Evolutionary conservation across 2,888 invertebrate species (phyloP).

Genomic region (Abrostola tripartita): DNA sequence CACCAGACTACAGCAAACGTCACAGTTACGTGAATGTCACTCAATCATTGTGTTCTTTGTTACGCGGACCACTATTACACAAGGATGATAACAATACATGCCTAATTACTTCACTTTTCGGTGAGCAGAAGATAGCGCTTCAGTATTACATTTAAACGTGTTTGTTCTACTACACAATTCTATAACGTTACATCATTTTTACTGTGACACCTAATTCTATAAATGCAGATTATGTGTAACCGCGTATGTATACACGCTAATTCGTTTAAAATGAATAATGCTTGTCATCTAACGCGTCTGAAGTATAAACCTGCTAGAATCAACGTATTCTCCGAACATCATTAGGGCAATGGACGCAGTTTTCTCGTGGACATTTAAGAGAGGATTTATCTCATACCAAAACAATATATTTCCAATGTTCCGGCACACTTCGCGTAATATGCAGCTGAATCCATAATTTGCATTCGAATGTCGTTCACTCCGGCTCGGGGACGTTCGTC

Average conservation of each 20-base stretch:
- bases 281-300: no score
- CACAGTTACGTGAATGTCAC: constrained; percentile 18
- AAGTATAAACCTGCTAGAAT: no score
- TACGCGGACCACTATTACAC: constrained; percentile 4
- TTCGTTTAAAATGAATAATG: no score
- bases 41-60: constrained; percentile 14
- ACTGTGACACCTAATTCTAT: background rate
- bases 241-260: no score
- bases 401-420: constrained; percentile 46
- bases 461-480: constrained; percentile 58
- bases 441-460: constrained; percentile 50
- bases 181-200: constrained; percentile 24
- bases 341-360: background rate
- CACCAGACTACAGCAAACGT: background rate
- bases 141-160: background rate
- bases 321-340: no score
- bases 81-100: constrained; percentile 4
- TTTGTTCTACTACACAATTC: constrained; percentile 5
- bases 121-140: background rate
- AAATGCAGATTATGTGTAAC: background rate
- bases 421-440: constrained; percentile 34
- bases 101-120: background rate
- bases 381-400: constrained; percentile 16
- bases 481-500: constrained; percentile 26
- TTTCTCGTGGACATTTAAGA: constrained; percentile 14